Conservation (phyloP, 2,888 invertebrate genomes). For the Scaptomyza caliginosa region DNA sequence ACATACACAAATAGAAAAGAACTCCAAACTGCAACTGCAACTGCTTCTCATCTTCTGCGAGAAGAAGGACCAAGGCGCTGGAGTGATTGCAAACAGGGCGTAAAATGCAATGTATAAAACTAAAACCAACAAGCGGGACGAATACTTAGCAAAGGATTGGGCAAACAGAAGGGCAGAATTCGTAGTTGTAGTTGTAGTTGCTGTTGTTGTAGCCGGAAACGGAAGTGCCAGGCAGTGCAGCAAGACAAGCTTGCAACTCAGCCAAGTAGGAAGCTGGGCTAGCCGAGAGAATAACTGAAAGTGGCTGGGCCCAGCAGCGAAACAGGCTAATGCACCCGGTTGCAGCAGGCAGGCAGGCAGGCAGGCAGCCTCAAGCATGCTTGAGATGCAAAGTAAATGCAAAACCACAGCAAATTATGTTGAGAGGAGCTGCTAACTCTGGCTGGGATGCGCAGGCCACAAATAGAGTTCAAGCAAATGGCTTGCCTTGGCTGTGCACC, state of each 20-base stretch:
- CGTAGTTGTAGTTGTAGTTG: constrained; percentile 3
- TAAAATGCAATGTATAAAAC: constrained; percentile 63
- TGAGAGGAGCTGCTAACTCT: too few species aligned
- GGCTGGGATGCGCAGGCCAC: constrained; percentile 33
- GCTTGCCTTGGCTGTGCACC: constrained; percentile 25
- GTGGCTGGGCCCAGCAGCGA: constrained; percentile 26
- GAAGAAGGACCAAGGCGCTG: constrained; percentile 59
- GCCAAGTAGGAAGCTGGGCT: constrained; percentile 17
- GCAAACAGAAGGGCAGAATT: background rate
- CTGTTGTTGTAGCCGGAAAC: constrained; percentile 56
- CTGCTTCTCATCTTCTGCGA: constrained; percentile 17
- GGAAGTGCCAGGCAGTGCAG: constrained; percentile 60
- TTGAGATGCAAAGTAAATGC: constrained; percentile 77
- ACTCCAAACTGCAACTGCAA: constrained; percentile 21
- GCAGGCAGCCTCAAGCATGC: constrained; percentile 63
- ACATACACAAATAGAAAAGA: constrained; percentile 6
- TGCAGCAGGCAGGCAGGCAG: constrained; percentile 40
- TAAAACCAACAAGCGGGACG: constrained; percentile 62
- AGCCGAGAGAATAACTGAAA: constrained; percentile 6
- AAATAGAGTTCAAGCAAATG: constrained; percentile 41
- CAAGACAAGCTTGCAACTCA: constrained; percentile 37
- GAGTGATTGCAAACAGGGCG: constrained; percentile 69
- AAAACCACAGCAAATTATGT: constrained; percentile 79
- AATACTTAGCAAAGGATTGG: constrained; percentile 12
- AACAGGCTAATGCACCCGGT: constrained; percentile 48